Conservation (phyloP, 2,797 vertebrate species). For the Ibycter americanus region DNA sequence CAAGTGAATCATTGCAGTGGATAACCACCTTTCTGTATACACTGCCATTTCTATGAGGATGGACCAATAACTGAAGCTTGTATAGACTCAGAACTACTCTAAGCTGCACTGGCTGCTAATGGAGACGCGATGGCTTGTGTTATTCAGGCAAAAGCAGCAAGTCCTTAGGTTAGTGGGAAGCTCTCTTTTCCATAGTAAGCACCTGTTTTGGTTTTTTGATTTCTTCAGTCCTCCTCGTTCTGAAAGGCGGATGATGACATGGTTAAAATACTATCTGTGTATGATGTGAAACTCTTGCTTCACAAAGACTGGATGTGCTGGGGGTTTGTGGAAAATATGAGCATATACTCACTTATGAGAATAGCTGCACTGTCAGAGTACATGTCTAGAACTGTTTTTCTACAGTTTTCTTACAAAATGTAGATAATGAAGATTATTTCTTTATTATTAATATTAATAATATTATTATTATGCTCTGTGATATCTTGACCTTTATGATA, state of each 20-base stretch:
- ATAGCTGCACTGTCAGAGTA: background rate
- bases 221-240: background rate
- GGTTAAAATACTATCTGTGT: background rate
- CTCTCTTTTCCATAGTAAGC: background rate
- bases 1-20: background rate
- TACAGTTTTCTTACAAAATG: background rate
- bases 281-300: background rate
- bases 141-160: background rate
- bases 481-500: background rate
- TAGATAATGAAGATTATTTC: background rate
- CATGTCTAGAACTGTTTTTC: background rate
- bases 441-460: background rate
- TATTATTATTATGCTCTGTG: background rate
- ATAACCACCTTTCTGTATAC: background rate
- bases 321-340: background rate
- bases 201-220: background rate
- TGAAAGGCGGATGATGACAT: background rate
- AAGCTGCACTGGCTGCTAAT: background rate
- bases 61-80: background rate
- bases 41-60: background rate
- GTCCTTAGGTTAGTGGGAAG: background rate
- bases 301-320: background rate
- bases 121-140: background rate
- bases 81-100: background rate
- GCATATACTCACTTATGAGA: background rate